These are phyloP conservation scores for Drosophila serrata DNA, from an alignment of 1,140 invertebrate species.

Conservation along the genomic window DNA sequence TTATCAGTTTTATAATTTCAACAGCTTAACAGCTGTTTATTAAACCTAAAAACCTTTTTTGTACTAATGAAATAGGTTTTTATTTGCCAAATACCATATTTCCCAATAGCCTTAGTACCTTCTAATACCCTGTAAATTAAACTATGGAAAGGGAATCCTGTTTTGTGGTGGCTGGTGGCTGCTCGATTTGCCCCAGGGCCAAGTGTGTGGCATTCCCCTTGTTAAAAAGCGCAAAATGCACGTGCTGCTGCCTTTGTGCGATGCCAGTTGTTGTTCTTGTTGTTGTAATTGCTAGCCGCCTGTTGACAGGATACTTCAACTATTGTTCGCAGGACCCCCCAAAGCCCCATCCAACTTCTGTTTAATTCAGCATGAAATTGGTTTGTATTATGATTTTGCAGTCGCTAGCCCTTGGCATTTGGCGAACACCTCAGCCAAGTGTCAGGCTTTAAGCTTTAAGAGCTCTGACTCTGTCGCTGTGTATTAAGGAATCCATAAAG, in stretches of 20 bases:
- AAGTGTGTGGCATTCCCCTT: constrained; percentile 67
- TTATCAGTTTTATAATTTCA: neutral
- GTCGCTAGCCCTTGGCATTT: constrained; percentile 56
- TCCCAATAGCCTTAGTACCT: neutral
- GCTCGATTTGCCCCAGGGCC: constrained; percentile 70
- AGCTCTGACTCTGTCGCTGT: neutral
- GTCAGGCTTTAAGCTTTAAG: constrained; percentile 42
- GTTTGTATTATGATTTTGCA: constrained; percentile 82
- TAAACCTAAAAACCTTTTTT: neutral
- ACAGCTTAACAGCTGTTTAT: rapidly evolving
- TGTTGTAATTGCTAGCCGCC: constrained; percentile 69
- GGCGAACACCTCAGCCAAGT: constrained; percentile 65
- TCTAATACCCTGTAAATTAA: constrained; percentile 17
- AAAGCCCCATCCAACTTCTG: constrained; percentile 18
- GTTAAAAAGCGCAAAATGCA: constrained; percentile 77
- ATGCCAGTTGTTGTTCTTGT: constrained; percentile 25
- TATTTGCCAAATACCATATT: neutral
- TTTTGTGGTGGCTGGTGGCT: constrained; percentile 10
- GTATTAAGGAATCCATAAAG: constrained; percentile 1
- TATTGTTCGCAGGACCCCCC: constrained; percentile 62
- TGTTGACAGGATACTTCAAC: constrained; percentile 83
- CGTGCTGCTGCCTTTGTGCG: constrained; percentile 65
- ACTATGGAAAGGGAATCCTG: neutral
- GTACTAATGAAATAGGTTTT: too few species aligned
- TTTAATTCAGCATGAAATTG: constrained; percentile 84